A percentile compares a stretch with the other conserved stretches of the same genome.
Conservation (phyloP, 2,888 invertebrate genomes). For the Steinernema scapterisci region DNA sequence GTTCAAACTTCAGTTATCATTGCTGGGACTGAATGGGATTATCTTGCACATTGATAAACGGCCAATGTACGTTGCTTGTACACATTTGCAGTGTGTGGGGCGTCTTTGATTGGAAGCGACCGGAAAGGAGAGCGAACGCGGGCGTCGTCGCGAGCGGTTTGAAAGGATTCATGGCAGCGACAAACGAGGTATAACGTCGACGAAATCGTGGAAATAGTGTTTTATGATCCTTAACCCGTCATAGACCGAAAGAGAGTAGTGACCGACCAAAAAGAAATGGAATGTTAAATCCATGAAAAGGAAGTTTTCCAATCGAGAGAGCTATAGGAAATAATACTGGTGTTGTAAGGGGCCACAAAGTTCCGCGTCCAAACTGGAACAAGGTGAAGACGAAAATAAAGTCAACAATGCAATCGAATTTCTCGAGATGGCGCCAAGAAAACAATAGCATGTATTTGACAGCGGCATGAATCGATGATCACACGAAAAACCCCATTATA, state of each 20-base stretch:
- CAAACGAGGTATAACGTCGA: not conserved
- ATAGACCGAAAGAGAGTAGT: not conserved
- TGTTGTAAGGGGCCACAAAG: not conserved
- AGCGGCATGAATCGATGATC: not conserved
- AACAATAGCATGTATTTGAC: not conserved
- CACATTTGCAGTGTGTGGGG: conserved; percentile 20
- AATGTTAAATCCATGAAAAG: not conserved
- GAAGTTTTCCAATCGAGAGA: not conserved
- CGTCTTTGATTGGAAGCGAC: not conserved
- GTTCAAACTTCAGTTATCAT: not conserved
- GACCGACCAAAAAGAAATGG: too few relatives aligned
- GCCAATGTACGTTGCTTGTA: not conserved
- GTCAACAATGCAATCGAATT: conserved; percentile 8
- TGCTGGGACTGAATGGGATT: not conserved
- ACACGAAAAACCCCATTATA: not conserved
- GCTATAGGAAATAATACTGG: not conserved
- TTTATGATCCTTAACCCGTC: too few relatives aligned
- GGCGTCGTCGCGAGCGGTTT: not conserved
- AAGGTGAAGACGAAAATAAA: not conserved
- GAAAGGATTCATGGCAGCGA: not conserved
- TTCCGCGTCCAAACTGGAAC: not conserved
- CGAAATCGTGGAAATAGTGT: too few relatives aligned
- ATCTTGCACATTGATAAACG: conserved; percentile 11
- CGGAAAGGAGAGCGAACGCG: not conserved
- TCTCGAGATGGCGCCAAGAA: not conserved